These are phyloP conservation scores for Periplaneta americana DNA, from an alignment of 1,140 invertebrate species.

Conservation along the genomic window DNA sequence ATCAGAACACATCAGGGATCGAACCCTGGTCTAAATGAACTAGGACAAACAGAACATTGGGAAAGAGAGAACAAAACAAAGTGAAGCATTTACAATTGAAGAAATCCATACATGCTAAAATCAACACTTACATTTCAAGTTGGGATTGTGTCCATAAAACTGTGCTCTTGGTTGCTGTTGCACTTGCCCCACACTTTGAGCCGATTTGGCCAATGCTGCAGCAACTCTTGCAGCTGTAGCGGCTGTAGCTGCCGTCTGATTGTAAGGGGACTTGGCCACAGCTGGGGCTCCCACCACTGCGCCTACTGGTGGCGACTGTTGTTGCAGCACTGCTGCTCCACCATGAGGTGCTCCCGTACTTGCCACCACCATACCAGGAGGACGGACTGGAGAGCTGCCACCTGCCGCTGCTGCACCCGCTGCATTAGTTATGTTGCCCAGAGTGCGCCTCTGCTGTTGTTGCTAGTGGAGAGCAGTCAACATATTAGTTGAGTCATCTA, in stretches of 20 bases:
- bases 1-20: too few species aligned
- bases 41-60: too few species aligned
- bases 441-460: constrained; percentile 36
- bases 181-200: constrained; percentile 9
- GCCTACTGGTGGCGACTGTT: background rate
- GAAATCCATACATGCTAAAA: too few species aligned
- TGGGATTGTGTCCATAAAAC: constrained; percentile 83
- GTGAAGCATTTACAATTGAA: too few species aligned
- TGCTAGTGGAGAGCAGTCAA: background rate
- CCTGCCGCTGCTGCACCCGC: background rate
- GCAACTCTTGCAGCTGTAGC: constrained; percentile 16
- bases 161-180: constrained; percentile 43
- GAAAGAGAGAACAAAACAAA: too few species aligned
- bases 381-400: constrained; percentile 29
- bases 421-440: constrained; percentile 44
- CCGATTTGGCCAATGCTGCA: constrained; percentile 14
- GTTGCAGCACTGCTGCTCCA: background rate
- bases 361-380: constrained; percentile 23
- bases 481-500: too few species aligned
- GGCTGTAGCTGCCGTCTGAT: background rate
- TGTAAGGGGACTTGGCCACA: background rate
- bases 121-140: constrained; percentile 55
- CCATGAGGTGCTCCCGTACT: background rate
- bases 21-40: too few species aligned
- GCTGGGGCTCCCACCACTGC: constrained; percentile 2